phyloP scores from a whole-genome alignment of 2,797 vertebrate species.

The Chrysocyon brachyurus region DNA sequence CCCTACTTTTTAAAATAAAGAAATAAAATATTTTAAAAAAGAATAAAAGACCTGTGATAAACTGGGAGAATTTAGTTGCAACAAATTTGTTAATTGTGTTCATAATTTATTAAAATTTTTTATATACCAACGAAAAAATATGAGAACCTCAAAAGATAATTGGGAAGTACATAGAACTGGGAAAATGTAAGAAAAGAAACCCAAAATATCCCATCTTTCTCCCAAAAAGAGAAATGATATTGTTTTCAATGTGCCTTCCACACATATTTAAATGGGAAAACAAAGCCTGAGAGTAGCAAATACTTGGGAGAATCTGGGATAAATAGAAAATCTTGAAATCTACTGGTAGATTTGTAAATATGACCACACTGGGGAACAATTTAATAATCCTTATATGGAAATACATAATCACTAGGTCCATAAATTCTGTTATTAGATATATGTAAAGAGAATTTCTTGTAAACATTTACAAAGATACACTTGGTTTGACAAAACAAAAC shows the following conservation, averaged over 20 bases:
- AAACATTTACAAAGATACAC: background rate
- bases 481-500: background rate
- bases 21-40: background rate
- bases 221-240: background rate
- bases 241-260: background rate
- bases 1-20: background rate
- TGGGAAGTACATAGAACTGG: background rate
- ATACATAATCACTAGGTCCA: background rate
- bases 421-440: background rate
- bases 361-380: background rate
- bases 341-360: background rate
- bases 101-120: background rate
- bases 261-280: background rate
- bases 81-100: background rate
- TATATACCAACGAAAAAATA: background rate
- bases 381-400: background rate
- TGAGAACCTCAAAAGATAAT: background rate
- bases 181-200: background rate
- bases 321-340: background rate
- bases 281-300: background rate
- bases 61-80: background rate
- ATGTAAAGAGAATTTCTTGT: background rate
- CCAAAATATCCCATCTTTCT: background rate
- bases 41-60: background rate
- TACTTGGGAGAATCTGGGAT: background rate